phyloP scores from a whole-genome alignment of 2,797 vertebrate species.

The Ptychobarbus kaznakovi region DNA sequence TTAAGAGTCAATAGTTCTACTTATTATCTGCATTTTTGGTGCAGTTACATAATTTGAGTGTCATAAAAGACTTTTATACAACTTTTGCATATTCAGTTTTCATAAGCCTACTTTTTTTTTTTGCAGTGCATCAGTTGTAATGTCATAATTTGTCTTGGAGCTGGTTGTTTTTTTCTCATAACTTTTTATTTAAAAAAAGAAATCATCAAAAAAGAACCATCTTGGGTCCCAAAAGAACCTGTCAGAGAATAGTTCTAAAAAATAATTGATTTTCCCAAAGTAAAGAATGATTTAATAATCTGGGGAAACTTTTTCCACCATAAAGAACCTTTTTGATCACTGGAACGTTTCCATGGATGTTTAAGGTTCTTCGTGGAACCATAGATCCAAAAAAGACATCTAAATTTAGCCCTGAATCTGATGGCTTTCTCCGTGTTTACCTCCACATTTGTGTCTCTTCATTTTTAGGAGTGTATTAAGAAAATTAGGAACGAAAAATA shows the following conservation, averaged over 20 bases:
- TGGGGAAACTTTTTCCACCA: neutral
- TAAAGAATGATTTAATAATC: neutral
- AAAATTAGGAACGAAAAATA: neutral
- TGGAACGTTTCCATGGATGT: neutral
- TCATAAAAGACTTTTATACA: neutral
- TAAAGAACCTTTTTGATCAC: neutral
- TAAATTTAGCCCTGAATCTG: too few relatives aligned
- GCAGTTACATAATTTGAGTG: neutral
- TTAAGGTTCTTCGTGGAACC: neutral
- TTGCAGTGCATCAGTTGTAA: neutral
- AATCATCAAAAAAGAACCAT: neutral
- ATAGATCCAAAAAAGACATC: neutral
- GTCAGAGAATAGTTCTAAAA: neutral
- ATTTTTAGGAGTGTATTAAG: neutral
- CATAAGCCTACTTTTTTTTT: neutral
- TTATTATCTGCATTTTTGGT: neutral
- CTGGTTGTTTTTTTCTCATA: neutral
- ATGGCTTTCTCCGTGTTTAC: too few relatives aligned
- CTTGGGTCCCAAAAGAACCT: neutral
- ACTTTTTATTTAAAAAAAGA: neutral
- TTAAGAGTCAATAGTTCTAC: neutral
- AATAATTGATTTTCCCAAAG: neutral
- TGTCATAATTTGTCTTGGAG: neutral
- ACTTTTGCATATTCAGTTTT: neutral
- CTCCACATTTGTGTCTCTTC: neutral